phyloP scores from a whole-genome alignment of 2,113 vertebrate genomes.

The Melanocharis versteri region DNA sequence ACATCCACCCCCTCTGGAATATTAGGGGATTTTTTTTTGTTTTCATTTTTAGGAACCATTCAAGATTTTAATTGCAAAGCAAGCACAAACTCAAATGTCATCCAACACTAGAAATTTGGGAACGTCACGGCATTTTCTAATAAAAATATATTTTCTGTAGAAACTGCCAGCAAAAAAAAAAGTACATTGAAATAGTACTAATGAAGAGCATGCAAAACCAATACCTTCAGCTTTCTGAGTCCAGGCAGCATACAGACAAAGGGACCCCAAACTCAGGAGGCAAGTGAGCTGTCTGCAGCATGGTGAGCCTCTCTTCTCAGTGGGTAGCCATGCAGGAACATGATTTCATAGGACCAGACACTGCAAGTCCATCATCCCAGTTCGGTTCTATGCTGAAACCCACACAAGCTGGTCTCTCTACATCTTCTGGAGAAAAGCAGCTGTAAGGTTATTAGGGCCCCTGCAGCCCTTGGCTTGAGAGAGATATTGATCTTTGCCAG shows the following conservation, averaged over 20 bases:
- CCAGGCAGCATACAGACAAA: neutral
- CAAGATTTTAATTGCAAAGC: neutral
- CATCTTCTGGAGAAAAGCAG: neutral
- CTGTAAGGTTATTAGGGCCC: neutral
- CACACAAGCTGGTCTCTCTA: neutral
- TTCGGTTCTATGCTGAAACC: neutral
- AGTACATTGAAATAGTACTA: neutral
- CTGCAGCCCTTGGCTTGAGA: neutral
- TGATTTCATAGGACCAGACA: neutral
- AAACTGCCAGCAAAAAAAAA: neutral
- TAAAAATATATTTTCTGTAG: neutral
- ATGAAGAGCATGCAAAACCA: neutral
- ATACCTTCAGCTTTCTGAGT: neutral
- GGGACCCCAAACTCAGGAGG: neutral
- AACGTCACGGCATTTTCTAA: neutral
- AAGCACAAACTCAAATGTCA: neutral
- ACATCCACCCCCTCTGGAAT: neutral
- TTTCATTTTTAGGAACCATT: neutral
- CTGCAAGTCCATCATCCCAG: neutral
- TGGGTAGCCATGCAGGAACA: neutral
- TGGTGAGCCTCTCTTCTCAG: neutral
- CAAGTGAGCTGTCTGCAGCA: neutral
- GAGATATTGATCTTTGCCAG: neutral
- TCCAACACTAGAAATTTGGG: neutral
- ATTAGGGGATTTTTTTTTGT: neutral